Evolutionary conservation across 2,888 invertebrate species (phyloP).

Genomic region (Eupithecia dodoneata): DNA sequence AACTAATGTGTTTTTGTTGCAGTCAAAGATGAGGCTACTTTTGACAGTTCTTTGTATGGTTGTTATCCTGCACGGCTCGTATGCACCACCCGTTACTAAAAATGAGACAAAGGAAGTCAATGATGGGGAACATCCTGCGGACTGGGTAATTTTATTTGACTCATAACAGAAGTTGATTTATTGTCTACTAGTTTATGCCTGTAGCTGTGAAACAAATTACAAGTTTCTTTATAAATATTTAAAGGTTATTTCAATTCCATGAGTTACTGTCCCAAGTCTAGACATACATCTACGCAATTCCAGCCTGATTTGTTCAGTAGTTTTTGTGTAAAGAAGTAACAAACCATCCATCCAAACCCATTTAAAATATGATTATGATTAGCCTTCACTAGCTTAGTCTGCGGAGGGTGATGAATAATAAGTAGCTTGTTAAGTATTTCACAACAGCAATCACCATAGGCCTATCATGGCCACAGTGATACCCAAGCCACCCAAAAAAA

Average conservation of each 20-base stretch:
- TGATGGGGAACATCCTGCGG: slow-evolving; percentile 76
- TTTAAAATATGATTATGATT: background rate
- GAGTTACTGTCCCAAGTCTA: background rate
- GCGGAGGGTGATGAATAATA: background rate
- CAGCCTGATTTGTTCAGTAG: background rate
- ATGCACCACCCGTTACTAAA: slow-evolving; percentile 83
- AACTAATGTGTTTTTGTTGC: slow-evolving; percentile 34
- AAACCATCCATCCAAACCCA: background rate
- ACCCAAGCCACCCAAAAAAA: too few species aligned
- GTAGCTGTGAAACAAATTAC: background rate
- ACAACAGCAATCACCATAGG: too few species aligned
- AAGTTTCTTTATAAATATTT: background rate
- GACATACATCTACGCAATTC: background rate
- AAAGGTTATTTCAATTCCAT: background rate
- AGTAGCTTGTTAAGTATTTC: background rate
- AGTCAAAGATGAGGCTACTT: slow-evolving; percentile 61
- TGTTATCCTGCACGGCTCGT: slow-evolving; percentile 68
- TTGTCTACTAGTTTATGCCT: background rate
- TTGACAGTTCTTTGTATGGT: slow-evolving; percentile 55
- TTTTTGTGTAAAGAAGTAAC: background rate
- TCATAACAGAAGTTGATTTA: background rate
- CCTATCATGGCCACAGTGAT: too few species aligned
- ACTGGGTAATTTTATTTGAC: slow-evolving; percentile 68
- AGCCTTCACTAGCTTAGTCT: background rate
- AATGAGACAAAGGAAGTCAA: slow-evolving; percentile 76